These are phyloP conservation scores for Chironomus striatipennis DNA, from an alignment of 1,140 invertebrate genomes.

Conservation along the genomic window DNA sequence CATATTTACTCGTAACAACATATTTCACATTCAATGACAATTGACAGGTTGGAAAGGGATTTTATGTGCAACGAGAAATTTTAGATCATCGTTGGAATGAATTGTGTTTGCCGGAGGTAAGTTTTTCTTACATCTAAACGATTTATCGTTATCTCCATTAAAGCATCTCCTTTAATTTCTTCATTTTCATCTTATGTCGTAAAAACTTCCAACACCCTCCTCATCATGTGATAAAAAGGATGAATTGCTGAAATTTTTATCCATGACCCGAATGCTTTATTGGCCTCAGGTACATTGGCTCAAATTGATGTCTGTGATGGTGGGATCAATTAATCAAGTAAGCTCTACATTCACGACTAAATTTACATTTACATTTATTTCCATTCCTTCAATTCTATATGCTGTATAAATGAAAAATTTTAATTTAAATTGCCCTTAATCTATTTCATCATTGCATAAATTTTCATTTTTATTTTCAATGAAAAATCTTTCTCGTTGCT, in stretches of 20 bases:
- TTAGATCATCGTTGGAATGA: conserved; percentile 55
- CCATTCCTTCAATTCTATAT: no score
- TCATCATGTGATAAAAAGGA: conserved; percentile 22
- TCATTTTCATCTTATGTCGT: no score
- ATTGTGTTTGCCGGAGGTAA: conserved; percentile 41
- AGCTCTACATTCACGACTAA: neutral
- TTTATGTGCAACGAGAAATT: conserved; percentile 36
- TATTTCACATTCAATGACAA: neutral
- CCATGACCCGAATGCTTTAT: conserved; percentile 26
- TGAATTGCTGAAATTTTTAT: conserved; percentile 26
- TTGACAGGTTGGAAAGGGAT: conserved; percentile 42
- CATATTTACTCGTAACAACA: no score
- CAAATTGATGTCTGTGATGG: conserved; percentile 26
- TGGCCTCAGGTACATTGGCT: conserved; percentile 27
- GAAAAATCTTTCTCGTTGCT: no score
- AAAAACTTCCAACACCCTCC: no score
- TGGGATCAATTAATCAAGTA: conserved; percentile 26
- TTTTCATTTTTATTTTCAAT: no score
- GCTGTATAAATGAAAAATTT: no score
- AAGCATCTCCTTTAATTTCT: no score
- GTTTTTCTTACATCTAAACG: neutral
- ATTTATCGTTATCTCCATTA: no score
- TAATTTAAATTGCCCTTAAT: no score
- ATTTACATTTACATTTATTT: no score
- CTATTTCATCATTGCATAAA: no score